Conservation (phyloP, 2,797 vertebrate species). For the Argentina silus region DNA sequence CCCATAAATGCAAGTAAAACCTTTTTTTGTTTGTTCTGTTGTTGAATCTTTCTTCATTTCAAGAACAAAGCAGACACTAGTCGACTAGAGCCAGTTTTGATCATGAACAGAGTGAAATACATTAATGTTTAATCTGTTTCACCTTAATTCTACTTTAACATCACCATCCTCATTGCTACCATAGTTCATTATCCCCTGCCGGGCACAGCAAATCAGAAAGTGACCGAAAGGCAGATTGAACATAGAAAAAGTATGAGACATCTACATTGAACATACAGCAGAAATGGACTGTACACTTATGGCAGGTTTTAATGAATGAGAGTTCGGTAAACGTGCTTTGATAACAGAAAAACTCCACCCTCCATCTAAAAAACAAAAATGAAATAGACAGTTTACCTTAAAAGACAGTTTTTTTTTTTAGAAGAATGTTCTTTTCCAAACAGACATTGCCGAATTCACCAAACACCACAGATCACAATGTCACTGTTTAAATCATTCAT, state of each 20-base stretch:
- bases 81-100: conserved; percentile 4
- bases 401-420: background rate
- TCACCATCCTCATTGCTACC: conserved; percentile 12
- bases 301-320: conserved; percentile 13
- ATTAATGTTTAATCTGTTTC: conserved; percentile 23
- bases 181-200: conserved; percentile 4
- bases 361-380: background rate
- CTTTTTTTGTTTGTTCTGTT: too few species aligned
- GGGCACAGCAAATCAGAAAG: conserved; percentile 24
- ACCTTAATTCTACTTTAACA: background rate
- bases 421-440: too few species aligned
- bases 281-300: conserved; percentile 21
- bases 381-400: conserved; percentile 1
- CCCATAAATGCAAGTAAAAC: conserved; percentile 36
- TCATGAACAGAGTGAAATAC: conserved; percentile 37
- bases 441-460: background rate
- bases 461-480: conserved; percentile 5
- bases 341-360: background rate
- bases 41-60: conserved; percentile 21
- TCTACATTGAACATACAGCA: conserved; percentile 17
- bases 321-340: background rate
- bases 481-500: background rate
- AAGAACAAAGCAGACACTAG: conserved; percentile 29
- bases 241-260: conserved; percentile 1
- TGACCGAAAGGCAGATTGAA: conserved; percentile 20